Base-by-base conservation (phyloP, 1,140 invertebrate genomes). In the Reticulitermes speratus region DNA sequence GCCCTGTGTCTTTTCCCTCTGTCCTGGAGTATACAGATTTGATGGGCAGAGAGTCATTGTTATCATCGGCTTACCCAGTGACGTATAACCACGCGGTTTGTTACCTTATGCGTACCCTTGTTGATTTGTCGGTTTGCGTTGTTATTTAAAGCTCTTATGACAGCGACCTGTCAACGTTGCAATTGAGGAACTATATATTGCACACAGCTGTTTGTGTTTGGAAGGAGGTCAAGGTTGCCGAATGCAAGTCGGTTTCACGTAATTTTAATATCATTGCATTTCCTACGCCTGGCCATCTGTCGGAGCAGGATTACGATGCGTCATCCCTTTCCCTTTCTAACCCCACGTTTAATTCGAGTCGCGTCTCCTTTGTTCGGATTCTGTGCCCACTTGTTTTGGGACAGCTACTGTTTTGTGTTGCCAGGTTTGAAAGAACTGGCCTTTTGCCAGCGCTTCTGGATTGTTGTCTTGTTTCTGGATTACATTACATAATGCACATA, bases 341-440 rank as follows among this genome's bases (percentile, higher is more conserved):
- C 59, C 8, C 59, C 25, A 30, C 16, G n/a, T 75, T 30, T 75
- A 75, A 9, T 75, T 75, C n/a, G 25, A 75, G 65, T 30, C 25
- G 65, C 65, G n/a, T 75, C n/a, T 65, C 65, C 55, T 75, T 75
- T 75, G 25, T 75, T 75, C 65, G 65, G n/a, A 75, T 75, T 75
- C 65, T 6, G 5, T 30, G 25, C 25, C 25, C 65, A 75, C 14
- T 55, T 75, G n/a, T 75, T n/a, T 75, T 75, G 65, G 52, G 52
- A 55, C 5, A 19, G 65, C 25, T 25, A 9, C n/a, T 30, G 25
- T 30, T n/a, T 3, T 75, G n/a, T 30, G 65, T 59, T 59, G 55
- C 7, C 59, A 65, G 9, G 6, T 55, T 16, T 55, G 52, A 55
- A 38, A 21, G 52, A 21, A 21, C 14, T 55, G 14, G 19, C 52